A percentile compares a stretch with the other conserved stretches of the same genome.
These are phyloP conservation scores for Elysia chlorotica DNA, from an alignment of 1,140 invertebrate genomes.

Conservation along the genomic window DNA sequence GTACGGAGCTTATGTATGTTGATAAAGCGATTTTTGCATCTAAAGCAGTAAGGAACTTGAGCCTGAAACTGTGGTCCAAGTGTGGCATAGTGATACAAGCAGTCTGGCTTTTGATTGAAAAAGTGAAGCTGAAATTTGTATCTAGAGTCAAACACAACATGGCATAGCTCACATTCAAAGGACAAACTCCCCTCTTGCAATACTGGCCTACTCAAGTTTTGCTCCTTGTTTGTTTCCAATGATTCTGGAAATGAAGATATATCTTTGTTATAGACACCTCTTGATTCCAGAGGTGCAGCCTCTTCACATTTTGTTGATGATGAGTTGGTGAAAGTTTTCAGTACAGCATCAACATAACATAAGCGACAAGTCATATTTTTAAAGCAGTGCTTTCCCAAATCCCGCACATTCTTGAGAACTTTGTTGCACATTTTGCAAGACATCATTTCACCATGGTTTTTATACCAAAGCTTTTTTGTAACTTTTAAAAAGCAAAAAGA, in stretches of 20 bases:
- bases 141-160: background rate
- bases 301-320: background rate
- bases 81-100: background rate
- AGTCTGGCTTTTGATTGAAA: background rate
- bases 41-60: background rate
- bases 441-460: background rate
- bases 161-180: background rate
- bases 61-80: background rate
- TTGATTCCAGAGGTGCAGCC: background rate
- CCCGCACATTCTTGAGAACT: background rate
- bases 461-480: background rate
- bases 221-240: background rate
- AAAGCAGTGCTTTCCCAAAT: conserved; percentile 10
- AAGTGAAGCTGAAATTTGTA: background rate
- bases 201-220: background rate
- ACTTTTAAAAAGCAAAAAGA: conserved; percentile 9
- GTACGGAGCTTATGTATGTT: background rate
- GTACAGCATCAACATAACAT: conserved; percentile 1
- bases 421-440: conserved; percentile 11
- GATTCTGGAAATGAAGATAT: background rate
- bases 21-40: background rate
- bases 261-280: background rate
- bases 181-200: background rate
- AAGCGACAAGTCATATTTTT: conserved; percentile 9
- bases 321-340: background rate